phyloP scores from a whole-genome alignment of 2,113 vertebrate species.

The Mugil cephalus region DNA sequence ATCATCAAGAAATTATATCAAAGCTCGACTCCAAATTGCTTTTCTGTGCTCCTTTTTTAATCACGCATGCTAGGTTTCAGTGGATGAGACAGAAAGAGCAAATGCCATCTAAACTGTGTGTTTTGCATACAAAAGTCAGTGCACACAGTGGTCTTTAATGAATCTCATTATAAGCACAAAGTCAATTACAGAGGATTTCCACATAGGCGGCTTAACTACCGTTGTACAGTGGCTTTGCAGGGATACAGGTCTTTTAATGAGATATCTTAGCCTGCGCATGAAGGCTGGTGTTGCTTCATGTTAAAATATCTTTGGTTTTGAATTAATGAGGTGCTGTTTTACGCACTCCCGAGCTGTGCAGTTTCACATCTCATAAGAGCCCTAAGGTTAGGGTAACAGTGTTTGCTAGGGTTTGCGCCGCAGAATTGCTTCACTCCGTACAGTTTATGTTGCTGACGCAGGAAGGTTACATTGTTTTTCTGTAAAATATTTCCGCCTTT shows the following conservation, averaged over 20 bases:
- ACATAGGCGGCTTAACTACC: background rate
- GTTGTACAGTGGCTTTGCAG: background rate
- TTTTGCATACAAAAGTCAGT: constrained; percentile 18
- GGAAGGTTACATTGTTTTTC: constrained; percentile 5
- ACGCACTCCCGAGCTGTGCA: background rate
- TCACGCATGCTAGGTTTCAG: constrained; percentile 27
- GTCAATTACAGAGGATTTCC: constrained; percentile 4
- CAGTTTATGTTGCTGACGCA: constrained; percentile 18
- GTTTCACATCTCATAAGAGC: constrained; percentile 13
- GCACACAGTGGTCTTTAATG: too few species aligned
- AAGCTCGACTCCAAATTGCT: constrained; percentile 48
- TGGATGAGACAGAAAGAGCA: constrained; percentile 23
- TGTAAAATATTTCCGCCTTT: constrained; percentile 34
- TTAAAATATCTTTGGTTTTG: constrained; percentile 13
- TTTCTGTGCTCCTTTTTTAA: constrained; percentile 36
- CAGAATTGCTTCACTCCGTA: constrained; percentile 22
- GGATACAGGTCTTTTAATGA: constrained; percentile 6
- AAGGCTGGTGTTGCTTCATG: constrained; percentile 1
- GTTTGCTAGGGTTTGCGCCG: constrained; percentile 9
- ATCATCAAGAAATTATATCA: constrained; percentile 59
- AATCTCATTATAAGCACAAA: too few species aligned
- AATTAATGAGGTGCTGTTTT: constrained; percentile 21
- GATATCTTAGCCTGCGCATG: constrained; percentile 12
- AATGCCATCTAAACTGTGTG: constrained; percentile 16
- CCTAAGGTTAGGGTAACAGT: constrained; percentile 11